Evolutionary conservation across 2,797 vertebrate species (phyloP).

Genomic region (Brotogeris chrysoptera): DNA sequence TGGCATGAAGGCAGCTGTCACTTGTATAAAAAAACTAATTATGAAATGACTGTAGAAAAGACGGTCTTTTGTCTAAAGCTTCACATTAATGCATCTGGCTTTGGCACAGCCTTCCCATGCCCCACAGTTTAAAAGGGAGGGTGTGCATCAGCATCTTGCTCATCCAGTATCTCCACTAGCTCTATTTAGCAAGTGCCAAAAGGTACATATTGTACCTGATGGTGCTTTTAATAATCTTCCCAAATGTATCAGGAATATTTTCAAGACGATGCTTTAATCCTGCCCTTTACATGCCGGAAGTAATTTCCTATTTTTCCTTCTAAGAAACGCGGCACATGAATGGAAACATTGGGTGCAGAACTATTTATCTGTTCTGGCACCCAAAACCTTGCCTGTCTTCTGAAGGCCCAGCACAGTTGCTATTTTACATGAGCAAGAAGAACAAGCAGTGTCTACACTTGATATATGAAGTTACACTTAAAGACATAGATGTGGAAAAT

Average conservation of each 20-base stretch:
- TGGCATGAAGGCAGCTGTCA: slow-evolving; percentile 31
- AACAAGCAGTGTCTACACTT: not conserved
- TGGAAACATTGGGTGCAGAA: not conserved
- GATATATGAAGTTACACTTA: not conserved
- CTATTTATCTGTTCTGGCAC: not conserved
- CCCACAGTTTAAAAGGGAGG: not conserved
- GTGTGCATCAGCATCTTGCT: not conserved
- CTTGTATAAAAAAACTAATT: slow-evolving; percentile 36
- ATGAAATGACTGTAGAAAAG: not conserved
- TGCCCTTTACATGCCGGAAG: not conserved
- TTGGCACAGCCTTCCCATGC: not conserved
- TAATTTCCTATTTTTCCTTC: not conserved
- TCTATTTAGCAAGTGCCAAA: not conserved
- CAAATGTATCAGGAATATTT: not conserved
- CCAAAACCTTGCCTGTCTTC: not conserved
- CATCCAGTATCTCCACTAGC: not conserved
- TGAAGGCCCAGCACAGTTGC: not conserved
- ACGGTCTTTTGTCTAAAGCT: slow-evolving; percentile 2
- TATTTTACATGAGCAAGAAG: not conserved
- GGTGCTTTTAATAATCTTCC: not conserved
- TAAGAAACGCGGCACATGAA: not conserved
- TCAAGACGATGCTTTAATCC: not conserved
- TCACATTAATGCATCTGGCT: not conserved
- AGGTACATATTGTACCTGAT: not conserved
- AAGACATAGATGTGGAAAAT: not conserved